A percentile compares a stretch with the other conserved stretches of the same genome.
Conservation (phyloP, 2,797 vertebrate genomes). For the Sternotherus odoratus region DNA sequence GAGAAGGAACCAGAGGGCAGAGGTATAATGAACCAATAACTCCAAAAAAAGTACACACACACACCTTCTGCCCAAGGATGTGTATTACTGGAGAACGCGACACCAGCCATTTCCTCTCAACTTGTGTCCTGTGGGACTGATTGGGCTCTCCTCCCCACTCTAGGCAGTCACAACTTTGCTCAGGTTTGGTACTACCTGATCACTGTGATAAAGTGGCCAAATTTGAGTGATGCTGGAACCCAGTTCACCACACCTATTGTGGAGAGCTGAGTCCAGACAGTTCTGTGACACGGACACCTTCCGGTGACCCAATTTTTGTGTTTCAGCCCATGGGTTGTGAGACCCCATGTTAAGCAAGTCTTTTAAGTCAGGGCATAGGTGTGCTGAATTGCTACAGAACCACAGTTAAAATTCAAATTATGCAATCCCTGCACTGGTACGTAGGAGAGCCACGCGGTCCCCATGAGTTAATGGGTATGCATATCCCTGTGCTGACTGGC, state of each 20-base stretch:
- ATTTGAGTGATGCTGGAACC: not conserved
- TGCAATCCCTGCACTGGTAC: not conserved
- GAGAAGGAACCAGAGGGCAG: not conserved
- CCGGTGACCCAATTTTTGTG: not conserved
- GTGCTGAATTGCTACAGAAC: not conserved
- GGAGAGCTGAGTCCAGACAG: not conserved
- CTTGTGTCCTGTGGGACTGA: not conserved
- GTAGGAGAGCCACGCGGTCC: not conserved
- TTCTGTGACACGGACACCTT: not conserved
- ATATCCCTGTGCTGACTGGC: not conserved
- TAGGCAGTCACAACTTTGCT: not conserved
- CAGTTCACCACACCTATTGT: not conserved
- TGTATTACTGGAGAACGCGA: not conserved
- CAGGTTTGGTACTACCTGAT: not conserved
- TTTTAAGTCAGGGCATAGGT: not conserved
- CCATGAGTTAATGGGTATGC: not conserved
- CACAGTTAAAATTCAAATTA: not conserved
- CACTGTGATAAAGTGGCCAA: not conserved
- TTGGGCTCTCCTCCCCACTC: not conserved
- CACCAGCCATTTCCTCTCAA: not conserved
- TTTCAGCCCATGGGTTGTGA: not conserved
- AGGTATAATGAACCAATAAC: not conserved
- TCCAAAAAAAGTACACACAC: not conserved
- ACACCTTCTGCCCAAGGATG: too few relatives aligned
- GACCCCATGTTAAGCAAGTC: not conserved